Conservation (phyloP, 1,140 invertebrate genomes). For the Atta colombica region DNA sequence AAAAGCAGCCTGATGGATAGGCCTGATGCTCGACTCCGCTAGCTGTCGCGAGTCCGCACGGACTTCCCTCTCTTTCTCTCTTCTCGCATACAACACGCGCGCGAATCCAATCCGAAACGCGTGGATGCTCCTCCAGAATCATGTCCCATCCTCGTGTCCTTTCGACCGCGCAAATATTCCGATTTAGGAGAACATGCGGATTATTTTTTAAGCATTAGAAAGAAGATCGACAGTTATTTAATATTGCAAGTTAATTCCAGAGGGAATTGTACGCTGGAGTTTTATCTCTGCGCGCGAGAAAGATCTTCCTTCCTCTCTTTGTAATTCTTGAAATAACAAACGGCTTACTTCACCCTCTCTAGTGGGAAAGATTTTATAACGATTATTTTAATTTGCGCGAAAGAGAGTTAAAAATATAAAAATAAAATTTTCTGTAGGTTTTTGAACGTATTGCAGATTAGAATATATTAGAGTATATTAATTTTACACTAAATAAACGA, state of each 20-base stretch:
- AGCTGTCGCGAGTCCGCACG: conserved; percentile 77
- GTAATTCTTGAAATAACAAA: conserved; percentile 35
- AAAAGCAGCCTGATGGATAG: conserved; percentile 87
- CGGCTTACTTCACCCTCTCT: not conserved
- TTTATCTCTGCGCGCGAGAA: conserved; percentile 3
- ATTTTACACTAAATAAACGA: not conserved
- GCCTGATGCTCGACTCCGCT: conserved; percentile 81
- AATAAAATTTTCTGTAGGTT: not conserved
- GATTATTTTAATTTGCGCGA: not conserved
- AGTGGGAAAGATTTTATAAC: not conserved
- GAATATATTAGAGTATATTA: not conserved
- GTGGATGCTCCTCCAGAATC: conserved; percentile 9
- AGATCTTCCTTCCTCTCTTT: conserved; percentile 14
- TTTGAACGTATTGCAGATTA: not conserved
- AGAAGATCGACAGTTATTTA: conserved; percentile 11
- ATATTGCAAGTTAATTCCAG: conserved; percentile 27
- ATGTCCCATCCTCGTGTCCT: not conserved
- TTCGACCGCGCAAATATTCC: not conserved
- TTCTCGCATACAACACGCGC: conserved; percentile 36
- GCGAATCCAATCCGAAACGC: conserved; percentile 61
- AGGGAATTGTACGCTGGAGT: conserved; percentile 1
- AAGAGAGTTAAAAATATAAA: not conserved
- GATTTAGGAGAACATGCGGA: not conserved
- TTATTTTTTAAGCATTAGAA: not conserved
- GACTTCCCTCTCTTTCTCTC: conserved; percentile 27